Percentiles rank a stretch among this genome's conserved stretches.
phyloP scores from a whole-genome alignment of 2,113 vertebrate genomes.

The Salvelinus fontinalis region DNA sequence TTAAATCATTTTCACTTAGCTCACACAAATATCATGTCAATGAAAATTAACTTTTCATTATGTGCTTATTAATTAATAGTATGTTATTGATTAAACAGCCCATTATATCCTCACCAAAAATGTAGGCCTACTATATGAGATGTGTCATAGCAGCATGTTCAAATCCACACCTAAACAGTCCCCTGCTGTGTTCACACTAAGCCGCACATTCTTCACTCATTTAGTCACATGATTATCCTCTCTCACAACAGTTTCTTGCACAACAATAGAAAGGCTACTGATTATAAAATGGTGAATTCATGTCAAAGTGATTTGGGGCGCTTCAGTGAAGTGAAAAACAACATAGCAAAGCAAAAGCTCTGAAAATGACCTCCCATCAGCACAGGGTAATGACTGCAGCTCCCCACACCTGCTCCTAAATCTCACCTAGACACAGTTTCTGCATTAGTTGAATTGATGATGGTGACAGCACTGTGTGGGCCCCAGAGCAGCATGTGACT shows the following conservation, averaged over 20 bases:
- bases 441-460: conserved; percentile 51
- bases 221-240: background rate
- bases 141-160: background rate
- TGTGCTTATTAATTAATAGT: too few species aligned
- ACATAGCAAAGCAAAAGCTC: background rate
- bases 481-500: conserved; percentile 54
- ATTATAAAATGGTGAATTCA: background rate
- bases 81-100: background rate
- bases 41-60: too few species aligned
- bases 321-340: background rate
- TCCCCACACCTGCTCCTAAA: conserved; percentile 31
- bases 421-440: conserved; percentile 47
- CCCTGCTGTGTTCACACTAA: background rate
- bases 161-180: background rate
- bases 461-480: conserved; percentile 47
- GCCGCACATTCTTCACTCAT: background rate
- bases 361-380: background rate
- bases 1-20: too few species aligned
- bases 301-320: background rate
- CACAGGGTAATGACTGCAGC: background rate
- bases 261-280: background rate
- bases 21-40: too few species aligned
- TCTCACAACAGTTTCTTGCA: background rate
- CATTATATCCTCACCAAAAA: background rate
- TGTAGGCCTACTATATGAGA: background rate